phyloP scores from a whole-genome alignment of 2,888 invertebrate genomes.

The Calliphora vomitoria region DNA sequence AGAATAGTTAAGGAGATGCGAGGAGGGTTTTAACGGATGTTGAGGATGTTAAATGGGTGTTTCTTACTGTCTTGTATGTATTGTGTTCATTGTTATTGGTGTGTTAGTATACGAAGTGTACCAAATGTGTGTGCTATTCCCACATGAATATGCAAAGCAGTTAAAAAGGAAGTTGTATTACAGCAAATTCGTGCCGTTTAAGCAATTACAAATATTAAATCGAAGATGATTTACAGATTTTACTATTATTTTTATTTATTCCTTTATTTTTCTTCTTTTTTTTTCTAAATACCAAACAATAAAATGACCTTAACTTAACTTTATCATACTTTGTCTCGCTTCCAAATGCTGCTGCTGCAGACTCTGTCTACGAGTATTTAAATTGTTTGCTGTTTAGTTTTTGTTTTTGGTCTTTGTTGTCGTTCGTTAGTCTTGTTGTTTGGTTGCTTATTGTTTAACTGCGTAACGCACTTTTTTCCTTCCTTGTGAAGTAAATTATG shows the following conservation, averaged over 20 bases:
- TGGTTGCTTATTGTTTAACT: slow-evolving; percentile 57
- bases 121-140: slow-evolving; percentile 76
- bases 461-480: slow-evolving; percentile 66
- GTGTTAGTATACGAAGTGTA: background rate
- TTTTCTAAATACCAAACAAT: slow-evolving; percentile 42
- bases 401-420: slow-evolving; percentile 29
- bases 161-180: slow-evolving; percentile 75
- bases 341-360: slow-evolving; percentile 18
- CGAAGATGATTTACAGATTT: slow-evolving; percentile 83
- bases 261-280: slow-evolving; percentile 56
- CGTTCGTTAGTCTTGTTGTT: background rate
- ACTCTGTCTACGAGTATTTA: slow-evolving; percentile 6
- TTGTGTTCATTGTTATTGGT: slow-evolving; percentile 31
- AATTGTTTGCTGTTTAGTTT: slow-evolving; percentile 50
- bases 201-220: slow-evolving; percentile 82
- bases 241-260: slow-evolving; percentile 59
- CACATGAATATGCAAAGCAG: slow-evolving; percentile 83
- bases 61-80: slow-evolving; percentile 52
- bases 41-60: slow-evolving; percentile 67
- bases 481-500: slow-evolving; percentile 71
- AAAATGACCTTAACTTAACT: slow-evolving; percentile 73
- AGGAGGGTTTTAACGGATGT: slow-evolving; percentile 42
- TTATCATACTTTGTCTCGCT: background rate
- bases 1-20: background rate
- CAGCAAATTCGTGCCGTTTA: slow-evolving; percentile 79